Percentiles rank a stretch among this genome's conserved stretches.
Evolutionary conservation across 1,140 invertebrate species (phyloP).

Genomic region (Heliconius melpomene): DNA sequence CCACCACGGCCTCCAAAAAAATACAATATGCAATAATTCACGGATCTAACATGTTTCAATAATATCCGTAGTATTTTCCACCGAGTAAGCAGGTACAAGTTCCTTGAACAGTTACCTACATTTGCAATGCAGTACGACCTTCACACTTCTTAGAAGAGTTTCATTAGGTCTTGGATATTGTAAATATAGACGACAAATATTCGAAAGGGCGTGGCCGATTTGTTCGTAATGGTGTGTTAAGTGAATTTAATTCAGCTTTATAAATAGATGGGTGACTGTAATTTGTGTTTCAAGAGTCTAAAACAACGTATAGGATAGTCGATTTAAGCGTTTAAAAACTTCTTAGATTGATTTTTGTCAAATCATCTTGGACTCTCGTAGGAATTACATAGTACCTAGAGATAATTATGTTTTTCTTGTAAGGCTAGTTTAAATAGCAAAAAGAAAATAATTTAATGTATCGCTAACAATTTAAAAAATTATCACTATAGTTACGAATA

Average conservation of each 20-base stretch:
- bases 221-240: background rate
- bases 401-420: too few species aligned
- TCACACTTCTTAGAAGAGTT: conserved; percentile 33
- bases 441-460: too few species aligned
- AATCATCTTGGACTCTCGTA: too few species aligned
- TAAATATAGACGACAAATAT: conserved; percentile 1
- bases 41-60: conserved; percentile 10
- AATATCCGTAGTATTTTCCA: conserved; percentile 27
- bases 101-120: conserved; percentile 25
- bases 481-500: too few species aligned
- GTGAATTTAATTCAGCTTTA: background rate
- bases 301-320: too few species aligned
- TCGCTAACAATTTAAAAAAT: too few species aligned
- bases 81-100: conserved; percentile 1
- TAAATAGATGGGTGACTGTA: background rate
- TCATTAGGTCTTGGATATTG: conserved; percentile 16
- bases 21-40: conserved; percentile 15
- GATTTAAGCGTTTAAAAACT: too few species aligned
- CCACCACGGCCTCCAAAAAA: background rate
- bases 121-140: conserved; percentile 20
- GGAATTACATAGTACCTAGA: too few species aligned
- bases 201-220: background rate
- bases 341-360: too few species aligned
- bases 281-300: background rate
- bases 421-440: too few species aligned